Evolutionary conservation across 2,888 invertebrate species (phyloP).

Genomic region (Tipula helvola): DNA sequence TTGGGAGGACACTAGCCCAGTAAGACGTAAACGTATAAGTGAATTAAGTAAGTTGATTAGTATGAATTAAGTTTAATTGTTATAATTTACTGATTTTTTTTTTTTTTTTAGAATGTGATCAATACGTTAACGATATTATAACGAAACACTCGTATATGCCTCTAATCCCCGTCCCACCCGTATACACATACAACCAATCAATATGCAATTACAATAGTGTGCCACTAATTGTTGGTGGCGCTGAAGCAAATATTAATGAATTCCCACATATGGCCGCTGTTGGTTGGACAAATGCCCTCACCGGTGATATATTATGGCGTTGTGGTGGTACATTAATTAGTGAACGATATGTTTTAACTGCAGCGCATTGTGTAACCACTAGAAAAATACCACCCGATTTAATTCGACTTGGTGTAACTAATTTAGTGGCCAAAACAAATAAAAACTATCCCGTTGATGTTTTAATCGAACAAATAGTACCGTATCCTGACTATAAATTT

Average conservation of each 20-base stretch:
- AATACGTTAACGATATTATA: background rate
- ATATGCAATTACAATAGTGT: background rate
- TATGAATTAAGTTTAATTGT: too few species aligned
- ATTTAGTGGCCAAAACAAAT: conserved; percentile 31
- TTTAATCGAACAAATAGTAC: conserved; percentile 27
- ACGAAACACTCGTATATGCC: background rate
- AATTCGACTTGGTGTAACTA: conserved; percentile 39
- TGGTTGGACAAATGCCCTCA: conserved; percentile 27
- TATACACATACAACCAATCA: background rate
- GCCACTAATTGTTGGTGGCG: background rate
- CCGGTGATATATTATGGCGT: conserved; percentile 25
- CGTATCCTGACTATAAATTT: conserved; percentile 35
- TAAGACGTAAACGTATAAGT: background rate
- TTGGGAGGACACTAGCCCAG: background rate
- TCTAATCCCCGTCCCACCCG: background rate
- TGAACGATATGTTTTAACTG: conserved; percentile 40
- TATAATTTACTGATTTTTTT: too few species aligned
- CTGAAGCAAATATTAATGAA: background rate
- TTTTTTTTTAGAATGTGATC: background rate
- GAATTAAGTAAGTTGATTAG: background rate
- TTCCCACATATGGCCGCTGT: conserved; percentile 23
- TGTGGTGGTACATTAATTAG: conserved; percentile 38
- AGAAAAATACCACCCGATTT: conserved; percentile 27
- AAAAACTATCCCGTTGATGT: conserved; percentile 31
- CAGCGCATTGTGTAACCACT: conserved; percentile 40